Base-by-base conservation (phyloP, 2,113 vertebrate genomes). In the Scortum barcoo region DNA sequence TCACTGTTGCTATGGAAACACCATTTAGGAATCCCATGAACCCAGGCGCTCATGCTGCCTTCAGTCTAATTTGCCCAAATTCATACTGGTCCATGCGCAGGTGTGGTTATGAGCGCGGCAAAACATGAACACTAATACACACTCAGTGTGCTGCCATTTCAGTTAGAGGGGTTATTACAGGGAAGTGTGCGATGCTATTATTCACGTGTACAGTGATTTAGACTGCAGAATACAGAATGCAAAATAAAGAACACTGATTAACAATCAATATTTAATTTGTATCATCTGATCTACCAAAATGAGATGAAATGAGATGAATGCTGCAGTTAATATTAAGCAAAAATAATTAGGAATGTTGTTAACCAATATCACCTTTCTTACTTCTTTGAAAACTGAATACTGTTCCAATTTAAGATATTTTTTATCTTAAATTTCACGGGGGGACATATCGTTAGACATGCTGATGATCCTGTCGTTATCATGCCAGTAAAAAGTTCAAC, bases 1-100 rank as follows among this genome's bases (percentile, higher is more conserved):
- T 76, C 69, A 77, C 83, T 79, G 92, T 93, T 93, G 78, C 90
- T 70, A 90, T 92, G 89, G 89, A 86, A 91, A 92, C 90, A 87
- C 62, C 83, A 79, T 85, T 92, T 81, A 86, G 82, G 61, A 80
- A 74, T 70, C 68, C 84, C 80, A 36, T 54, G 75, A 76, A 84
- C 69, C 76, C 56, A 50, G 61, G 63, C 3, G 1, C 76, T 54
- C n/a, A 79, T 38, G 67, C 76, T 73, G 81, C 76, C 75, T 74
- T 70, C 71, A 73, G 75, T 9, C 69, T 88, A 78, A 89, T 89
- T 89, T 85, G 22, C 57, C 77, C 33, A 85, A 88, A 86, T 38
- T 84, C 72, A 78, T 40, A 79, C 26, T 24, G 28, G 53, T 76
- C 68, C 75, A 62, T 72, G 66, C 33, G 68, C 80, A 63, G 22